Evolutionary conservation across 2,113 vertebrate species (phyloP).

Genomic region (Rissa tridactyla): DNA sequence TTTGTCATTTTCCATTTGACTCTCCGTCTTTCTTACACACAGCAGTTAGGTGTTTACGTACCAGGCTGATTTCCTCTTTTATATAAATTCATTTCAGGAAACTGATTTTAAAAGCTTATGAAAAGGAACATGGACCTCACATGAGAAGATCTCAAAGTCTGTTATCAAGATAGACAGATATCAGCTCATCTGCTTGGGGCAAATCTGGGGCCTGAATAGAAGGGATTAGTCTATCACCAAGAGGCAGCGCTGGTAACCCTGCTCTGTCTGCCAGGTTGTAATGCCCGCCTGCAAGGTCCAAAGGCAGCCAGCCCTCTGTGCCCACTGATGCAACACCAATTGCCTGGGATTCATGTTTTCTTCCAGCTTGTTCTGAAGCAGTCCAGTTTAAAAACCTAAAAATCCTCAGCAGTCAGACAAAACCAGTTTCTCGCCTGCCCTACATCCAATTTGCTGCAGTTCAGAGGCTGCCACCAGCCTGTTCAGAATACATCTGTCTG

Average conservation of each 20-base stretch:
- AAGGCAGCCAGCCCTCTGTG: not conserved
- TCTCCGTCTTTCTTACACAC: not conserved
- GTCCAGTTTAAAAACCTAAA: not conserved
- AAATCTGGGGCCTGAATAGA: not conserved
- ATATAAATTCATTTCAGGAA: not conserved
- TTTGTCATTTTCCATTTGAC: not conserved
- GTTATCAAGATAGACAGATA: not conserved
- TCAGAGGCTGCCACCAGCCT: not conserved
- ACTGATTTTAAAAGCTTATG: not conserved
- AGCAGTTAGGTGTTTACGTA: not conserved
- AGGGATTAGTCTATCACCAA: not conserved
- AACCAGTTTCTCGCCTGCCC: not conserved
- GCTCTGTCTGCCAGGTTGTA: not conserved
- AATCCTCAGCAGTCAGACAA: not conserved
- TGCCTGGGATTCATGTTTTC: not conserved
- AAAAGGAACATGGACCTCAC: not conserved
- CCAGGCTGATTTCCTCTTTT: not conserved
- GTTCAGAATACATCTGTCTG: not conserved
- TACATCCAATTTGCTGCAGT: not conserved
- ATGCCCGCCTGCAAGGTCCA: not conserved
- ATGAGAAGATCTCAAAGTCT: not conserved
- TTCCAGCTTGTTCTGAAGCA: not conserved
- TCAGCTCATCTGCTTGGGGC: not conserved
- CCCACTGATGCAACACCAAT: not conserved
- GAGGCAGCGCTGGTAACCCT: not conserved